phyloP scores from a whole-genome alignment of 1,140 invertebrate genomes.

The Drosophila nannoptera region DNA sequence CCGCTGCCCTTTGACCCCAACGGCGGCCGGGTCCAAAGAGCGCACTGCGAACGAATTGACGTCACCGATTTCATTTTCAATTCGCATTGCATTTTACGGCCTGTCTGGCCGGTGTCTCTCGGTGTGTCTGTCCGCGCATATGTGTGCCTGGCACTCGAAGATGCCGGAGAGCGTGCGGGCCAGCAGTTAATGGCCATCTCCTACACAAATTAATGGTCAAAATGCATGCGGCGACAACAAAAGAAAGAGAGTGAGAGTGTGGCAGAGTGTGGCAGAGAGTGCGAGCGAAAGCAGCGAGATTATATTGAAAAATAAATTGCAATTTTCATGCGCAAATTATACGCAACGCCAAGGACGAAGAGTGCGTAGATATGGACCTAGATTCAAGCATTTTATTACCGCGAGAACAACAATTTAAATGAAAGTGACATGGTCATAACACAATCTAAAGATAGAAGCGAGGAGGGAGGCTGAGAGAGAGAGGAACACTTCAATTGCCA shows the following conservation, averaged over 20 bases:
- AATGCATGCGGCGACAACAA: constrained; percentile 39
- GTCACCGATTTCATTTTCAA: constrained; percentile 55
- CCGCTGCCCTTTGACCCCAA: constrained; percentile 39
- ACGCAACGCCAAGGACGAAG: constrained; percentile 63
- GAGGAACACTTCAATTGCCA: constrained; percentile 16
- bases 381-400: constrained; percentile 73
- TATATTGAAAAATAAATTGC: constrained; percentile 54
- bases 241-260: not conserved
- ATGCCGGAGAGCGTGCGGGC: constrained; percentile 18
- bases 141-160: constrained; percentile 18
- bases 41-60: constrained; percentile 27
- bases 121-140: too few species aligned
- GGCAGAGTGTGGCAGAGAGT: constrained; percentile 2
- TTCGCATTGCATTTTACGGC: constrained; percentile 11
- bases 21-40: not conserved
- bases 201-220: constrained; percentile 51
- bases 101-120: not conserved
- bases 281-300: constrained; percentile 4
- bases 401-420: constrained; percentile 69
- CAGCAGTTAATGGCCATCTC: constrained; percentile 27
- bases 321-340: constrained; percentile 46
- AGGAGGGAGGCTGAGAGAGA: not conserved
- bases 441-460: not conserved
- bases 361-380: constrained; percentile 79
- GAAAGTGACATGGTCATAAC: constrained; percentile 57